Conservation (phyloP, 2,888 invertebrate genomes). For the Drosophila barbarae region DNA sequence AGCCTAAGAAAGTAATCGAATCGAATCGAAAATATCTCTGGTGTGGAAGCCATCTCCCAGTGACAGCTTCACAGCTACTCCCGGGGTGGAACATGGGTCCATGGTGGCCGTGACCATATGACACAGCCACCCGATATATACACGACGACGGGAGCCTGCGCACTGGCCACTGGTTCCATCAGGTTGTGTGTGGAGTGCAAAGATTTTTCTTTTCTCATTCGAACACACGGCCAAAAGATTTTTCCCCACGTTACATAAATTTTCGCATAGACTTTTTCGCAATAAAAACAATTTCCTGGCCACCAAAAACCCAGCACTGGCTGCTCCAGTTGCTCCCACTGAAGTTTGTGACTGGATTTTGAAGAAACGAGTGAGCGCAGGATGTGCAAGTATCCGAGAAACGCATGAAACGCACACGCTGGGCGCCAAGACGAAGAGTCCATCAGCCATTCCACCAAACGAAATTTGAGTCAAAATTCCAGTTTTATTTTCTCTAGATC, state of each 20-base stretch:
- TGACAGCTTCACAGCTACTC: background rate
- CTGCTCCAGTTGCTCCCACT: slow-evolving; percentile 7
- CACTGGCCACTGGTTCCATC: slow-evolving; percentile 33
- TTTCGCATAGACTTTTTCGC: slow-evolving; percentile 19
- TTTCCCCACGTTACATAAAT: slow-evolving; percentile 64
- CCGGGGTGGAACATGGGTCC: slow-evolving; percentile 25
- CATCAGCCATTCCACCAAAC: slow-evolving; percentile 12
- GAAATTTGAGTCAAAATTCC: slow-evolving; percentile 23
- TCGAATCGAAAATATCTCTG: slow-evolving; percentile 24
- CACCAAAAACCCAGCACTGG: background rate
- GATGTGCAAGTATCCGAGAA: slow-evolving; percentile 51
- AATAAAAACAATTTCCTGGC: slow-evolving; percentile 9
- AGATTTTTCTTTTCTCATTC: slow-evolving; percentile 64
- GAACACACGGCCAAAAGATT: slow-evolving; percentile 52
- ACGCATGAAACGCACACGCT: slow-evolving; percentile 33
- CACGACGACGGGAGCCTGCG: slow-evolving; percentile 58
- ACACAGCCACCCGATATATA: slow-evolving; percentile 57
- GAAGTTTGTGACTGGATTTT: background rate
- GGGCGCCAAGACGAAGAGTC: slow-evolving; percentile 41
- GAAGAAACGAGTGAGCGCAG: slow-evolving; percentile 57
- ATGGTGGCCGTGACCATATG: slow-evolving; percentile 41
- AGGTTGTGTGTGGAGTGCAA: slow-evolving; percentile 36
- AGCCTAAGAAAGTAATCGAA: slow-evolving; percentile 41
- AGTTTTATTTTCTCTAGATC: slow-evolving; percentile 33
- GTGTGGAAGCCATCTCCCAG: slow-evolving; percentile 23